Base-by-base conservation (phyloP, 92 coral and sea anemone species). In the Pocillopora meandrina region DNA sequence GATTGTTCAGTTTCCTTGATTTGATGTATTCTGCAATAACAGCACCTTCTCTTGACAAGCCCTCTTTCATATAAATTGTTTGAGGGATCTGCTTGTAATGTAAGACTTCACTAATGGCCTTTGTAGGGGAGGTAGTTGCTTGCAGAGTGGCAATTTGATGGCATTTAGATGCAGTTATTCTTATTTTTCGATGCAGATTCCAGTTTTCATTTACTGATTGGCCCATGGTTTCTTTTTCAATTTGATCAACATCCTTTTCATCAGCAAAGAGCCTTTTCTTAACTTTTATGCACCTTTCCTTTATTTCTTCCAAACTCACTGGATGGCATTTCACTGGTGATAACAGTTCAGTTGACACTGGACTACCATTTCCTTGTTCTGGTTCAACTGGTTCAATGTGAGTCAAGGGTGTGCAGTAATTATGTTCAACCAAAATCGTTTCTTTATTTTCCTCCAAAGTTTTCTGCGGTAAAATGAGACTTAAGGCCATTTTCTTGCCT, bases 101-200 rank as follows among this genome's bases (percentile, higher is more conserved):
- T 56, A 90, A 78, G 13, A 86, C 56, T 90, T 90, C 90, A 47
- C 36, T 52, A 42, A 86, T 76, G 13, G 90, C 87, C 88, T 82
- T 86, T 20, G 90, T 86, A 19, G 93, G 93, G 34, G 93, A 90
- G 23, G 90, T 86, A 11, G 92, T 61, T 47, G 57, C 59, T 81
- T 72, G 76, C 52, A 80, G 76, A 36, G 87, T 75, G 15, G 90
- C 92, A 62, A 89, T 67, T 16, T 87, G 74, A 56, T 90, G 70
- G 62, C 85, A 90, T 78, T 86, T 75, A 16, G 88, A 87, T 69
- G 93, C 90, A 26, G 93, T 90, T 69, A 90, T 86, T 31, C 93
- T 81, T 65, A 76, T 58, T 72, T 86, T 90, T 69, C 90, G 72
- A 16, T 70, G 84, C 1, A 72, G 17, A 65, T 77, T 57, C 93